phyloP scores from a whole-genome alignment of 1,140 invertebrate genomes.

The Rhopalosiphum padi region DNA sequence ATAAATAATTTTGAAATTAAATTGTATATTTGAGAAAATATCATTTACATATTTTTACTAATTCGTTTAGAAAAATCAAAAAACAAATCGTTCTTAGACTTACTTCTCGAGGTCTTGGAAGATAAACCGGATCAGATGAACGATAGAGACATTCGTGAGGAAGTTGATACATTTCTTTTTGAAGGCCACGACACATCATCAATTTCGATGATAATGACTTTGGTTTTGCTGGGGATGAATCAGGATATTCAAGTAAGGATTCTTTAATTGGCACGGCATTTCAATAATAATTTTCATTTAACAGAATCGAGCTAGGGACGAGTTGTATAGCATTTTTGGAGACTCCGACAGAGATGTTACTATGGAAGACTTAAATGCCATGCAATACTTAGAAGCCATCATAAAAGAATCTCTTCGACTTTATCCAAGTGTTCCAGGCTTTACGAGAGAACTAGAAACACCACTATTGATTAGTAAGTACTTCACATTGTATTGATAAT shows the following conservation, averaged over 20 bases:
- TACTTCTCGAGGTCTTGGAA: conserved; percentile 67
- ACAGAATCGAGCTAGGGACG: conserved; percentile 69
- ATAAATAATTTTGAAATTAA: no score
- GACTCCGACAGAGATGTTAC: conserved; percentile 63
- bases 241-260: conserved; percentile 69
- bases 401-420: conserved; percentile 71
- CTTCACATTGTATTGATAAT: not conserved
- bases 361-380: conserved; percentile 66
- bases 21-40: not conserved
- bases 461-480: conserved; percentile 66
- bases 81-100: conserved; percentile 64
- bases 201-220: conserved; percentile 71
- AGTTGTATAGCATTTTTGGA: conserved; percentile 69
- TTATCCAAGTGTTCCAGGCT: conserved; percentile 71
- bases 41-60: not conserved
- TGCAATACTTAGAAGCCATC: conserved; percentile 72
- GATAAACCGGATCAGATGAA: conserved; percentile 61
- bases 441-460: conserved; percentile 70
- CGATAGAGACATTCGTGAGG: conserved; percentile 61
- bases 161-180: conserved; percentile 60
- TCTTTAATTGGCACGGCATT: no score
- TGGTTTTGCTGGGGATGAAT: conserved; percentile 73
- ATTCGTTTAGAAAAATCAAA: not conserved
- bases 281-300: conserved; percentile 58
- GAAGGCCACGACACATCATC: conserved; percentile 83